phyloP scores from a whole-genome alignment of 2,888 invertebrate species.

The Dryocosmus kuriphilus region DNA sequence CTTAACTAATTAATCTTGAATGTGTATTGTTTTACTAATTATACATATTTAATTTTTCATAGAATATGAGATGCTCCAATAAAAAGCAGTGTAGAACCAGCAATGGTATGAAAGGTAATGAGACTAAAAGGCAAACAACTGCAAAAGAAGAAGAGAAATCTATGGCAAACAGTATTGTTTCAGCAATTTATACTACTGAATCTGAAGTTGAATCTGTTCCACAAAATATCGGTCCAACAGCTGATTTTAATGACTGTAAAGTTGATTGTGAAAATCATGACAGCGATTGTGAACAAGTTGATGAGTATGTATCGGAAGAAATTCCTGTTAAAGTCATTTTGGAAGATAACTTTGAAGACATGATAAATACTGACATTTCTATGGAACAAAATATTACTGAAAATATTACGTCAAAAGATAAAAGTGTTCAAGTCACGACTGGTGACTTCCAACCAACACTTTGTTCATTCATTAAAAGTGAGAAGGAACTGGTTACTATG shows the following conservation, averaged over 20 bases:
- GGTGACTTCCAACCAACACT: neutral
- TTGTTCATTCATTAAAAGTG: neutral
- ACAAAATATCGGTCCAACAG: neutral
- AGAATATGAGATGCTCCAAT: neutral
- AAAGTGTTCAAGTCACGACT: neutral
- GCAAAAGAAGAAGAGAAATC: constrained; percentile 24
- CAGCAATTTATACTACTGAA: neutral
- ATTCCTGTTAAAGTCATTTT: neutral
- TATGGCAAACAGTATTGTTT: neutral
- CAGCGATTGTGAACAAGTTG: constrained; percentile 37
- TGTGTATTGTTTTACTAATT: neutral
- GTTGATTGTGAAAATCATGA: constrained; percentile 39
- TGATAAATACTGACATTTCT: too few species aligned
- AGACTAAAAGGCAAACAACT: constrained; percentile 3
- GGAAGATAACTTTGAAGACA: constrained; percentile 5
- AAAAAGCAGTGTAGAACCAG: constrained; percentile 2
- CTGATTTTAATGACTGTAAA: constrained; percentile 17
- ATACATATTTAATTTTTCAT: neutral
- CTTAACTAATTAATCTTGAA: neutral
- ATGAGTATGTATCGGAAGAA: neutral
- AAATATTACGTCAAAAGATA: neutral
- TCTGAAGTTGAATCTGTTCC: constrained; percentile 1
- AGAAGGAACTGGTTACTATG: neutral
- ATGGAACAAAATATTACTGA: neutral
- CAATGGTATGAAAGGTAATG: constrained; percentile 17